These are phyloP conservation scores for Sycophila sp. DNA, from an alignment of 1,140 invertebrate genomes.

Conservation along the genomic window DNA sequence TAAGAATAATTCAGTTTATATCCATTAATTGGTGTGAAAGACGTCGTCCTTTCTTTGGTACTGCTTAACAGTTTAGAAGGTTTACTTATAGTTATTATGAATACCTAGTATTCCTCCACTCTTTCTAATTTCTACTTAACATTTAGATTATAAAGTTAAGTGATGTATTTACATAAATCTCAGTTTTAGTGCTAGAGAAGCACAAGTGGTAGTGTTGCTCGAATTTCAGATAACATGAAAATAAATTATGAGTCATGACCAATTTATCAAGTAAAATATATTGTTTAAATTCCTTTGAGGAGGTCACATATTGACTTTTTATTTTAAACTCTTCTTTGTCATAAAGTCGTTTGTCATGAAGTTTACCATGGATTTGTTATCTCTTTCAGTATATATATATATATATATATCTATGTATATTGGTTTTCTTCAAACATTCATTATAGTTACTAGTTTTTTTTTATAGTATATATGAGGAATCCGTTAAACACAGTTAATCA, in stretches of 20 bases:
- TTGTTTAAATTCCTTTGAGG: not conserved
- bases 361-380: no score
- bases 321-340: not conserved
- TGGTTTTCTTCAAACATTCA: not conserved
- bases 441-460: not conserved
- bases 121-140: not conserved
- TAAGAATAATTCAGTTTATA: slow-evolving; percentile 9
- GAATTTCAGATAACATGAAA: not conserved
- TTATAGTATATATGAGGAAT: not conserved
- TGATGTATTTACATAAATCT: slow-evolving; percentile 1
- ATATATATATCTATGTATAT: no score
- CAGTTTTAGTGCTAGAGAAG: slow-evolving; percentile 10
- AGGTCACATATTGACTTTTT: slow-evolving; percentile 23
- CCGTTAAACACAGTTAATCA: not conserved
- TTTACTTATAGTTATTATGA: not conserved
- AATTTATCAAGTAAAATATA: not conserved
- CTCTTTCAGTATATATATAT: no score
- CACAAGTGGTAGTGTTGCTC: not conserved
- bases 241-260: not conserved
- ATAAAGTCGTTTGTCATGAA: not conserved
- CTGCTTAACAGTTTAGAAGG: not conserved
- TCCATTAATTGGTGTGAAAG: not conserved
- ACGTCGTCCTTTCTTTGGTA: not conserved
- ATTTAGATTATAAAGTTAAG: slow-evolving; percentile 18
- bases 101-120: not conserved